Conservation (phyloP, 2,888 invertebrate genomes). For the Drosophila quinaria region DNA sequence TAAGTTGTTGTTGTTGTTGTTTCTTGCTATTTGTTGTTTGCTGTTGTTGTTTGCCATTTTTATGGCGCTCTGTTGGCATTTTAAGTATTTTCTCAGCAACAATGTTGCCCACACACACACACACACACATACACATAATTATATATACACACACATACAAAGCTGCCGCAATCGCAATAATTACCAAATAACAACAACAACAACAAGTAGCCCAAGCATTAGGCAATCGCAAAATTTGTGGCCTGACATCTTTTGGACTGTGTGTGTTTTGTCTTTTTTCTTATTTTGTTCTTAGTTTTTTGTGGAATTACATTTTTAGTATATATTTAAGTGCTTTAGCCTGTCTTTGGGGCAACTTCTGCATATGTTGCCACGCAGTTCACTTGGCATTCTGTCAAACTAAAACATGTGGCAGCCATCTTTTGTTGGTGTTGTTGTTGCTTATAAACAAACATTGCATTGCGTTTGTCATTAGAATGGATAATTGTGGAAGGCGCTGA, state of each 20-base stretch:
- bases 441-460: constrained; percentile 63
- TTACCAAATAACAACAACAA: constrained; percentile 32
- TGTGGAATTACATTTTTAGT: constrained; percentile 47
- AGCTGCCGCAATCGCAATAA: constrained; percentile 46
- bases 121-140: constrained; percentile 1
- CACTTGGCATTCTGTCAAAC: constrained; percentile 77
- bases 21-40: constrained; percentile 12
- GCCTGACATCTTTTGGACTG: constrained; percentile 59
- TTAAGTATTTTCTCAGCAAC: constrained; percentile 66
- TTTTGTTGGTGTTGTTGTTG: constrained; percentile 32
- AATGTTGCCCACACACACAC: constrained; percentile 57
- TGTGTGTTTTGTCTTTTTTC: constrained; percentile 15
- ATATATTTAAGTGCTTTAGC: constrained; percentile 57
- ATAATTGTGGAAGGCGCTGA: constrained; percentile 67
- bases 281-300: constrained; percentile 8
- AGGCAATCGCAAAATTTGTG: constrained; percentile 49
- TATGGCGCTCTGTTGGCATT: constrained; percentile 65
- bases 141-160: not conserved
- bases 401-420: constrained; percentile 76
- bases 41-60: constrained; percentile 52
- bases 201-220: constrained; percentile 43
- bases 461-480: constrained; percentile 78
- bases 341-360: constrained; percentile 45
- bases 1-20: constrained; percentile 23
- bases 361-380: constrained; percentile 67